Evolutionary conservation across 1,140 invertebrate species (phyloP).

Genomic region (Heliconius congener): DNA sequence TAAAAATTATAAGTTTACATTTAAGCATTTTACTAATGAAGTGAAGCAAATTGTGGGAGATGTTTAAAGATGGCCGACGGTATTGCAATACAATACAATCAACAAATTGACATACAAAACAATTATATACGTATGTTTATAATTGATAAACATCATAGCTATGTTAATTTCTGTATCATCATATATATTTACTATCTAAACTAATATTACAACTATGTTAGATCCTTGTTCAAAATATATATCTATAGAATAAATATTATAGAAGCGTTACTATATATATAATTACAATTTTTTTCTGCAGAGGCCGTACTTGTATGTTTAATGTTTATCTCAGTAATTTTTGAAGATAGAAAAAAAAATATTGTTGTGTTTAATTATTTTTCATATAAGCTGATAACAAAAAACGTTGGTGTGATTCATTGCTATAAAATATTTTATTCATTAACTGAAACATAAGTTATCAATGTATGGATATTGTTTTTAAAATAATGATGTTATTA

Average conservation of each 20-base stretch:
- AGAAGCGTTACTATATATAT: background rate
- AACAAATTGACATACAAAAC: conserved; percentile 4
- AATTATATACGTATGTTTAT: background rate
- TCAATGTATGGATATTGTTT: no score
- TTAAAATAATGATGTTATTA: no score
- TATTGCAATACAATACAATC: conserved; percentile 30
- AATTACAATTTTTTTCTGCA: no score
- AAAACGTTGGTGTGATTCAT: no score
- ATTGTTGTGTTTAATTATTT: no score
- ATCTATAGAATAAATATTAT: conserved; percentile 7
- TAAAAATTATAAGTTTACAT: no score
- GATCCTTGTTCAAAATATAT: conserved; percentile 14
- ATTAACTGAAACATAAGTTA: no score
- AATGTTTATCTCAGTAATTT: no score
- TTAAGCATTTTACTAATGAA: background rate
- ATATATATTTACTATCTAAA: conserved; percentile 1
- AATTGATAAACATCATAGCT: background rate
- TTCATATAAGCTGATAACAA: no score
- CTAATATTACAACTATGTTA: conserved; percentile 5
- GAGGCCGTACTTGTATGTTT: no score
- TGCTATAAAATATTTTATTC: no score
- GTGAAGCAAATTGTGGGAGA: background rate
- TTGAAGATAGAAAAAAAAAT: no score
- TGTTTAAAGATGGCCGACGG: conserved; percentile 20
- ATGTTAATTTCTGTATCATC: background rate